Evolutionary conservation across 2,113 vertebrate genomes (phyloP).

Genomic region (Rafetus swinhoei): DNA sequence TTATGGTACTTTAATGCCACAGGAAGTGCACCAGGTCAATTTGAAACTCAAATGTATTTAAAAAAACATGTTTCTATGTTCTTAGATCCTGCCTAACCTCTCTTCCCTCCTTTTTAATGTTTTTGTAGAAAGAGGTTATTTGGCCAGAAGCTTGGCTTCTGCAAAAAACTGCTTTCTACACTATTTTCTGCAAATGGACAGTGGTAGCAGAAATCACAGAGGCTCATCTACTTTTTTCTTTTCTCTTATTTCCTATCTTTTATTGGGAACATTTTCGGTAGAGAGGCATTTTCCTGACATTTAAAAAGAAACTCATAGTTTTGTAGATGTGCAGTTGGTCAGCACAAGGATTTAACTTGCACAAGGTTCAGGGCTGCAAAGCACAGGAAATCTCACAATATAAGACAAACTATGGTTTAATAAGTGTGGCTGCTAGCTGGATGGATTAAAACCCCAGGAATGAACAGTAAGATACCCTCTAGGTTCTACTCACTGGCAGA

Average conservation of each 20-base stretch:
- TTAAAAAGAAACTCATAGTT: not conserved
- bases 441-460: not conserved
- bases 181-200: conserved; percentile 29
- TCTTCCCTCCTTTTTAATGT: conserved; percentile 22
- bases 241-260: conserved; percentile 22
- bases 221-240: not conserved
- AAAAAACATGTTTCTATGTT: conserved; percentile 31
- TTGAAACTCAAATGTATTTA: conserved; percentile 42
- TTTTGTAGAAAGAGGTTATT: conserved; percentile 12
- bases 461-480: not conserved
- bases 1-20: conserved; percentile 24
- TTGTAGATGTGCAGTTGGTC: not conserved
- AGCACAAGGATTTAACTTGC: not conserved
- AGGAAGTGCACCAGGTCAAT: conserved; percentile 25
- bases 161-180: not conserved
- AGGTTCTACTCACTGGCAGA: fast-evolving
- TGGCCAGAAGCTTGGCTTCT: conserved; percentile 21
- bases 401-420: not conserved
- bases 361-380: not conserved
- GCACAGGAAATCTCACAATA: not conserved
- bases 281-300: not conserved
- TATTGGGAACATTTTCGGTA: not conserved
- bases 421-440: not conserved
- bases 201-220: conserved; percentile 25
- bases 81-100: not conserved